These are phyloP conservation scores for Hirtodrosophila duncani DNA, from an alignment of 2,888 invertebrate genomes.

Conservation along the genomic window DNA sequence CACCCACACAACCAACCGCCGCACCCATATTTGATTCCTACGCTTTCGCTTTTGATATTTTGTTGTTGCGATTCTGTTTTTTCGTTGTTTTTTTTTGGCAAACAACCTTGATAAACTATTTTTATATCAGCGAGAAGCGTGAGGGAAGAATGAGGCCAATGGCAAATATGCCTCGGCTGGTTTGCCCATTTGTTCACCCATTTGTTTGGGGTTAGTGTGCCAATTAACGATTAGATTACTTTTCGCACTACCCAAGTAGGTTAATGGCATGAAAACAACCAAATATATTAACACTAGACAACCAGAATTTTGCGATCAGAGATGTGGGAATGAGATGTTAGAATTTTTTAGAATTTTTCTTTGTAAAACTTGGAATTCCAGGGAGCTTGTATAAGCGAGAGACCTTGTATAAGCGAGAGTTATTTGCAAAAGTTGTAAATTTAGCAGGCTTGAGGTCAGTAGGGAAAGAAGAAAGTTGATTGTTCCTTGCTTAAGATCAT, in stretches of 20 bases:
- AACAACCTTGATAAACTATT: slow-evolving; percentile 71
- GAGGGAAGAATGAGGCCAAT: slow-evolving; percentile 64
- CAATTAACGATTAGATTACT: slow-evolving; percentile 66
- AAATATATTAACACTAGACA: neutral
- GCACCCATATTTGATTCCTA: slow-evolving; percentile 45
- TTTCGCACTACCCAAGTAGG: slow-evolving; percentile 28
- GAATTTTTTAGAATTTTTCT: no score
- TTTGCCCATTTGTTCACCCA: slow-evolving; percentile 35
- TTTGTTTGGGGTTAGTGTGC: slow-evolving; percentile 68
- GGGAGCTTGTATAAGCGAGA: no score
- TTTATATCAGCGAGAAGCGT: slow-evolving; percentile 64
- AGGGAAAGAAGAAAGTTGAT: no score
- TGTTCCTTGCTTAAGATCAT: no score
- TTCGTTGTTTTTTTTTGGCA: slow-evolving; percentile 41
- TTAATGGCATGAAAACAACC: slow-evolving; percentile 44
- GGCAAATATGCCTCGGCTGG: slow-evolving; percentile 35
- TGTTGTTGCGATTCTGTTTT: slow-evolving; percentile 11
- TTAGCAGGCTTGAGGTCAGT: no score
- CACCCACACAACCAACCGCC: no score
- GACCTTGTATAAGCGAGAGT: no score
- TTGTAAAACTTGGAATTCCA: no score
- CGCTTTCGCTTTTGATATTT: slow-evolving; percentile 40
- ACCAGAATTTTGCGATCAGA: no score
- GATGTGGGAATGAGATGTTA: no score
- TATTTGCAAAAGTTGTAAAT: no score